Conservation (phyloP, 2,113 vertebrate species). For the Paramormyrops kingsleyae region DNA sequence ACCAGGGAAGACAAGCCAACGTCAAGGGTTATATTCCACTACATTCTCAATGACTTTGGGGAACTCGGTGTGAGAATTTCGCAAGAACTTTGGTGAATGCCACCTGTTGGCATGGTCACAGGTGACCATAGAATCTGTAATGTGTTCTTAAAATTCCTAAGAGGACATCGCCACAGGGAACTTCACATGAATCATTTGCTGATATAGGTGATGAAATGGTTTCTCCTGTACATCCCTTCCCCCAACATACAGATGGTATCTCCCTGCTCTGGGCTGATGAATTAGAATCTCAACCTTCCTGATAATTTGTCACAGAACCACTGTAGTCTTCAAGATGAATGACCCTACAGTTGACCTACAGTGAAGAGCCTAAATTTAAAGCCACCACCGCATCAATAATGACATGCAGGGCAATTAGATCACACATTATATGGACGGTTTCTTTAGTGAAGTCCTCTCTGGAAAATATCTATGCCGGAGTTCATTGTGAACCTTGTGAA, state of each 20-base stretch:
- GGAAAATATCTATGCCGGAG: background rate
- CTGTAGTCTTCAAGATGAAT: background rate
- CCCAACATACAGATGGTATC: background rate
- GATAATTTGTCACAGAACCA: background rate
- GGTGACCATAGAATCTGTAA: background rate
- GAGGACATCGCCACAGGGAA: background rate
- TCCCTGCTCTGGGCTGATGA: background rate
- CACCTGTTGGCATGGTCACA: background rate
- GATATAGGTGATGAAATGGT: background rate
- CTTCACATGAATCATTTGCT: background rate
- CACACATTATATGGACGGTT: background rate
- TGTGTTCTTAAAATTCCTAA: background rate
- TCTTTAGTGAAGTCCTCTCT: background rate
- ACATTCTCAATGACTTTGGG: background rate
- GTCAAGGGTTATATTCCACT: background rate
- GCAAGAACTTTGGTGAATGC: background rate
- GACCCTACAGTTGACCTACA: background rate
- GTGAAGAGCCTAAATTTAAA: background rate
- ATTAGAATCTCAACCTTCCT: background rate
- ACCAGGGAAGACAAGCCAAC: background rate
- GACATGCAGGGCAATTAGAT: background rate
- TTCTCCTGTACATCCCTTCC: background rate
- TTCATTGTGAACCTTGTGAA: background rate
- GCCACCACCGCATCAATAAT: background rate
- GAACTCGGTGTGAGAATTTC: background rate